Percentiles rank a stretch among this genome's conserved stretches.
These are phyloP conservation scores for Anthoptus insignis DNA, from an alignment of 2,888 invertebrate genomes.

Conservation along the genomic window DNA sequence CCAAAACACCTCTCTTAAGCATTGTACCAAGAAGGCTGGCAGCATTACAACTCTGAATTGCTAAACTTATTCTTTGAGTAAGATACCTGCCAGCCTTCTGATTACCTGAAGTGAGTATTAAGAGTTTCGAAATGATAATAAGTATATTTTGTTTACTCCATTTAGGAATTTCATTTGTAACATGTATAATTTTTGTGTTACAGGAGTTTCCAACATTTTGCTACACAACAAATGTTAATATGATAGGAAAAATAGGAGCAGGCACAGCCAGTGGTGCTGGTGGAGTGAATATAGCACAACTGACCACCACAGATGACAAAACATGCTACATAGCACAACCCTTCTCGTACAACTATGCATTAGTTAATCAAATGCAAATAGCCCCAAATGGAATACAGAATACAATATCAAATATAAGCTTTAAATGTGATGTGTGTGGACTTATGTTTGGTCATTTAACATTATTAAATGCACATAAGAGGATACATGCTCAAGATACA, in stretches of 20 bases:
- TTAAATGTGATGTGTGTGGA: constrained; percentile 96
- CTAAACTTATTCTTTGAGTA: too few relatives aligned
- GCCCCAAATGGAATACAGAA: constrained; percentile 90
- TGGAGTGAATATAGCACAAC: constrained; percentile 90
- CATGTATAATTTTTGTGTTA: constrained; percentile 42
- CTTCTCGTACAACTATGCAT: constrained; percentile 93
- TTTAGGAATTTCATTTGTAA: constrained; percentile 43
- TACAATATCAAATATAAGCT: constrained; percentile 93
- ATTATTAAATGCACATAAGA: constrained; percentile 94
- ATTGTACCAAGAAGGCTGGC: too few relatives aligned
- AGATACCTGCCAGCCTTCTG: too few relatives aligned
- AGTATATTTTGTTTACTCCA: too few relatives aligned
- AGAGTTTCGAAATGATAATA: too few relatives aligned
- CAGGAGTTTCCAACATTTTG: constrained; percentile 91
- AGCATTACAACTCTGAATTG: too few relatives aligned
- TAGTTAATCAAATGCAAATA: constrained; percentile 95
- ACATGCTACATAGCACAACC: constrained; percentile 92
- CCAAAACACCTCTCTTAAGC: too few relatives aligned
- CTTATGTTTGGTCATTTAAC: constrained; percentile 95
- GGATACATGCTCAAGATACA: constrained; percentile 90
- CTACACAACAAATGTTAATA: constrained; percentile 89
- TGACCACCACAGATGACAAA: constrained; percentile 89
- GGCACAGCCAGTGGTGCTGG: constrained; percentile 71
- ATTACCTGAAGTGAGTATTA: too few relatives aligned
- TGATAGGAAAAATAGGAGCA: constrained; percentile 88